Evolutionary conservation across 2,888 invertebrate genomes (phyloP), one percentile per base, ranked within the genome.

Genomic region (Archaeoteleia sp.): DNA sequence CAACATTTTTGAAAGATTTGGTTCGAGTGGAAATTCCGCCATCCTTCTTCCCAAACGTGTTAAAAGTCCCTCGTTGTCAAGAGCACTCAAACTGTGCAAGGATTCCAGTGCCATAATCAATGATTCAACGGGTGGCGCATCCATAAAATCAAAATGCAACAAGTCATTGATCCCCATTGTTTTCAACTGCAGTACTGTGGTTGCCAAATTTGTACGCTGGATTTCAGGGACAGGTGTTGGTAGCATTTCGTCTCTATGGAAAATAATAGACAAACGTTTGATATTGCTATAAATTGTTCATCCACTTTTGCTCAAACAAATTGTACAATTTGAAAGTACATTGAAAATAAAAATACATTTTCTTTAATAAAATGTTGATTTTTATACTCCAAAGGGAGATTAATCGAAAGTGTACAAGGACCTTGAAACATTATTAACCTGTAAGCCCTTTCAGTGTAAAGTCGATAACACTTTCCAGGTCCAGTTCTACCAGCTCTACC

Each of bases 141-240:
- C 99, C 99, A 99, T 99, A 87, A 99, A 99, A 87, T 99, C 98
- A 85, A 99, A 99, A 83, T 97, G 95, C 13, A 99, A 87, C 49
- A 99, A 88, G 87, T 99, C 98, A 84, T 99, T 98, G 77, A 99
- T 99, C 15, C 99, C 99, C 98, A 99, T 98, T 0, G 98, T 98
- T 86, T 99, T 99, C 25, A 99, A 87, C 78, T 98, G 97, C 8
- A 99, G 86, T 27, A 97, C 95, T 0, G 98, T 98, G 8, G 95
- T 95, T 0, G 98, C 98, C 76, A 99, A 89, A 88, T 99, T 99
- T 0, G 98, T 98, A 20, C 99, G 90, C 86, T 99, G 98, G 80
- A 99, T 99, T 88, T 99, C 99, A 0, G 99, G 99, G 17, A 99
- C 98, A 0, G 97, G 97, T 1, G 97, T 97, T 1, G 97, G 95